Evolutionary conservation across 2,888 invertebrate species (phyloP).

Genomic region (Dione juno): DNA sequence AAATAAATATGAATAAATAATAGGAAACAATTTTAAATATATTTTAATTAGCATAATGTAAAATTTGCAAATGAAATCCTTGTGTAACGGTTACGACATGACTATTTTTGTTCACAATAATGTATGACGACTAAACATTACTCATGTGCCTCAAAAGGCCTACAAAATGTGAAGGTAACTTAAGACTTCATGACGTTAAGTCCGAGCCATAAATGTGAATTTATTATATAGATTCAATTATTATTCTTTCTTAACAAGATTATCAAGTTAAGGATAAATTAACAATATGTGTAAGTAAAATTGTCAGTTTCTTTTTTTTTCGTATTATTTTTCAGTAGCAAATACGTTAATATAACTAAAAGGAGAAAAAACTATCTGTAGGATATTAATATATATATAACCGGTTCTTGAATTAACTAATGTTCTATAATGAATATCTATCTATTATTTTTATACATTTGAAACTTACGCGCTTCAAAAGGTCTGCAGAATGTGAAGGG

Average conservation of each 20-base stretch:
- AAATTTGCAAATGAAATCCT: conserved; percentile 2
- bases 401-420: neutral
- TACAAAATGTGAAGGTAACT: conserved; percentile 9
- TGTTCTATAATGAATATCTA: neutral
- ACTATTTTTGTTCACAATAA: neutral
- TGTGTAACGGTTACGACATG: neutral
- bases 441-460: neutral
- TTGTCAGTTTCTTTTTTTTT: no score
- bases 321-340: no score
- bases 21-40: neutral
- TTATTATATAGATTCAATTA: neutral
- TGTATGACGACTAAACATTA: neutral
- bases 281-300: no score
- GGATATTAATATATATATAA: no score
- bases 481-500: conserved; percentile 92
- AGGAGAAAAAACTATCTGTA: no score
- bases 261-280: no score
- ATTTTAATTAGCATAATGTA: neutral
- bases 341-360: no score
- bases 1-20: neutral
- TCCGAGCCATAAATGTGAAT: conserved; percentile 14
- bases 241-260: neutral
- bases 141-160: neutral
- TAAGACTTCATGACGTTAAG: conserved; percentile 4
- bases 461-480: conserved; percentile 88